Conservation (phyloP, 2,113 vertebrate species). For the Cyprinodon brontotheroides region DNA sequence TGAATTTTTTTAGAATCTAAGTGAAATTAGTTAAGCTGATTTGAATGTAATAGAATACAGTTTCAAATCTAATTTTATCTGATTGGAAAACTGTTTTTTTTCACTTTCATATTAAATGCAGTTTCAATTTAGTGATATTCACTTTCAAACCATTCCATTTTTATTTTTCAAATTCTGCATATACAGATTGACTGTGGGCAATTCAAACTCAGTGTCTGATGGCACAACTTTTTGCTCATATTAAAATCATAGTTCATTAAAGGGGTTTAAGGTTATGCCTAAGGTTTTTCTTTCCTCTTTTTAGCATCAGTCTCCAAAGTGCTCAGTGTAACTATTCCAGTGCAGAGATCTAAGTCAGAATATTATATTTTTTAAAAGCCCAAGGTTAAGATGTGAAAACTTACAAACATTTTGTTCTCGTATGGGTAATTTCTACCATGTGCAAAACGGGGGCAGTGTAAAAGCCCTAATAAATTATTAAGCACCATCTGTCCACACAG, state of each 20-base stretch:
- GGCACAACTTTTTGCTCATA: too few relatives aligned
- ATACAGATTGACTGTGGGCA: too few relatives aligned
- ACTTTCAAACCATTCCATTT: too few relatives aligned
- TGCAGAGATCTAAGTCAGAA: background rate
- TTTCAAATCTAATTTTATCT: too few relatives aligned
- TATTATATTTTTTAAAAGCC: slow-evolving; percentile 12
- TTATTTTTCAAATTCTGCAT: too few relatives aligned
- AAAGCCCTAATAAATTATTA: slow-evolving; percentile 73
- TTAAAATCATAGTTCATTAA: background rate
- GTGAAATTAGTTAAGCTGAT: too few relatives aligned
- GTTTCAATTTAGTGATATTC: too few relatives aligned
- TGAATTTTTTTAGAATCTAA: too few relatives aligned
- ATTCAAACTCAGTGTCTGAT: too few relatives aligned
- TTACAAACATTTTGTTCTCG: slow-evolving; percentile 65
- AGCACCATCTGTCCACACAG: slow-evolving; percentile 73
- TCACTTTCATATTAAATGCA: too few relatives aligned
- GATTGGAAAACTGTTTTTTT: too few relatives aligned
- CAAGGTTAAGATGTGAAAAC: slow-evolving; percentile 49
- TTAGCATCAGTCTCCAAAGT: background rate
- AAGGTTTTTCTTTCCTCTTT: background rate
- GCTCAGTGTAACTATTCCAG: background rate
- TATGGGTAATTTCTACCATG: slow-evolving; percentile 53
- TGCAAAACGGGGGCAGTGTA: slow-evolving; percentile 57
- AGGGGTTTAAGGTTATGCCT: background rate
- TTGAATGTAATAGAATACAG: too few relatives aligned